Conservation (phyloP, 1,140 invertebrate genomes). For the Portunus trituberculatus region DNA sequence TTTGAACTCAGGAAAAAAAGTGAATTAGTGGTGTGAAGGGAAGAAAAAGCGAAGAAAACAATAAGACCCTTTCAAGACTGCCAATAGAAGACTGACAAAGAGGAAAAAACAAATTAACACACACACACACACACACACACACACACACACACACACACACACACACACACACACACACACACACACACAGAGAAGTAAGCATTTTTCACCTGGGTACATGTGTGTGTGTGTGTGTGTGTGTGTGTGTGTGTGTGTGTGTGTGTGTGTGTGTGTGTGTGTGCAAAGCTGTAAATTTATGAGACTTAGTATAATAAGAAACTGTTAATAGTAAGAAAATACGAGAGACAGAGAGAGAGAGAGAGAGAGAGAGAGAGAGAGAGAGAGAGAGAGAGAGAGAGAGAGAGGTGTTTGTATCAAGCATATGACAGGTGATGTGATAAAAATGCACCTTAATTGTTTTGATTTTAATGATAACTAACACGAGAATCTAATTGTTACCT, state of each 20-base stretch:
- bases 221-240: too few relatives aligned
- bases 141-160: not conserved
- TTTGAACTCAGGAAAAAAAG: too few relatives aligned
- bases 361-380: not conserved
- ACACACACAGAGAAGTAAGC: constrained; percentile 31
- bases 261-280: constrained; percentile 53
- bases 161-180: constrained; percentile 44
- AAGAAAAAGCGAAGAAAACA: not conserved
- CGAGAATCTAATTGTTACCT: not conserved
- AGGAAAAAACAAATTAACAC: not conserved
- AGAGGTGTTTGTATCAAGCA: not conserved
- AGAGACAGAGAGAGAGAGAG: not conserved
- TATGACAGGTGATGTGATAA: not conserved
- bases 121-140: not conserved
- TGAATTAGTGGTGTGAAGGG: not conserved
- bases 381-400: constrained; percentile 10
- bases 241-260: constrained; percentile 38
- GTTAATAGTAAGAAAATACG: not conserved
- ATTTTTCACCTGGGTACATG: not conserved
- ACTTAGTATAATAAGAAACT: too few relatives aligned
- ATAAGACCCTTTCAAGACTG: not conserved
- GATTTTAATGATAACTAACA: not conserved
- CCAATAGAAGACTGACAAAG: not conserved
- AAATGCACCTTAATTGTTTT: not conserved
- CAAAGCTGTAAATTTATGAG: constrained; percentile 13